Evolutionary conservation across 2,888 invertebrate species (phyloP), one percentile per base, ranked within the genome.

Genomic region (Tribolium freemani): DNA sequence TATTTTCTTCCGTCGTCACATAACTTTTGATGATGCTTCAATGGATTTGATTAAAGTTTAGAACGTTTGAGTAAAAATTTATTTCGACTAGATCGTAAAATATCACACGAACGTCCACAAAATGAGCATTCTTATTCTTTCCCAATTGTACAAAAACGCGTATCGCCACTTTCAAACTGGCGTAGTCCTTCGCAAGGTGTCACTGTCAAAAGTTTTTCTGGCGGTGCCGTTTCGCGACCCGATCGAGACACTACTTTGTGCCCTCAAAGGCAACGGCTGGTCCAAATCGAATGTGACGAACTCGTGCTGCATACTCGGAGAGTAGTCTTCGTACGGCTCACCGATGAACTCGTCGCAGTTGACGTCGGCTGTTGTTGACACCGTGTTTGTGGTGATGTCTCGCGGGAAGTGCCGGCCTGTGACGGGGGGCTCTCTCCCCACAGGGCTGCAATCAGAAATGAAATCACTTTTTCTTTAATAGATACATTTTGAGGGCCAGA

Each of bases 231-330:
- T 82, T 51, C 83, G 78, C 58, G 83, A 83, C 76, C 78, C 83
- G 67, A 85, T 81, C 20, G 87, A 84, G 44, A 81, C 80, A 63
- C 79, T 83, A 78, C 84, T 86, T 58, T 84, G 85, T 4, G 84
- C 84, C 71, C 80, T 78, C 6, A 80, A 58, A 38, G 88, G 88
- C 77, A 88, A 78, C 20, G 89, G 87, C 53, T 89, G 89, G 44
- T 91, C 92, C 67, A 91, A 88, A 79, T 93, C 92, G 82, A 93
- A 93, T 8, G 92, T 92, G 53, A 93, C 91, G 82, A 93, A 89
- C 79, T 93, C 93, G 76, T 91, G 92, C 51, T 87, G 88, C 71
- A 87, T 82, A 71, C 86, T 86, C 8, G 91, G 90, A 63, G 91
- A 90, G 76, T 87, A 88, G 74, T 91, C 91, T 46, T 90, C 87